Conservation (phyloP, 2,113 vertebrate genomes). For the Anarrhichthys ocellatus region DNA sequence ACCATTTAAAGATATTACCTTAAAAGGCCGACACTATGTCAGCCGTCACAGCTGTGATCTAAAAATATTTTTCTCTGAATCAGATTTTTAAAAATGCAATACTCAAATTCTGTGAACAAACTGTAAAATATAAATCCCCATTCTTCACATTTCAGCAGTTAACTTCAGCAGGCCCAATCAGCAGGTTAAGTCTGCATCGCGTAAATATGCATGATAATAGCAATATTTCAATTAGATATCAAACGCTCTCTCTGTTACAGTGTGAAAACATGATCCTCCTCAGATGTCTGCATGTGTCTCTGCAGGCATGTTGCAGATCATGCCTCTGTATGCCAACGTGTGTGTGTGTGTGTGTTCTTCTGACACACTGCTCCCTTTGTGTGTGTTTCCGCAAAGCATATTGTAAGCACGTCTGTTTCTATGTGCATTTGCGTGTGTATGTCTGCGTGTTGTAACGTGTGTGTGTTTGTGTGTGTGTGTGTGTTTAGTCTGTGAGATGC, state of each 20-base stretch:
- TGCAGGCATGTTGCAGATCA: constrained; percentile 10
- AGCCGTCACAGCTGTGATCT: no score
- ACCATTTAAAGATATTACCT: no score
- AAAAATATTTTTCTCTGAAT: no score
- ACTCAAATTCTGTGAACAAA: no score
- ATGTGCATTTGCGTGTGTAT: constrained; percentile 12
- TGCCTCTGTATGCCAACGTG: background rate
- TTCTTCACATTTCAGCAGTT: no score
- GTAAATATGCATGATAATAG: background rate
- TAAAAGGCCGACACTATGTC: no score
- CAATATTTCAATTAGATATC: background rate
- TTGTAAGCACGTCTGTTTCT: constrained; percentile 31
- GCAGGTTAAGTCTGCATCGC: no score
- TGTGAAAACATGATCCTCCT: constrained; percentile 6
- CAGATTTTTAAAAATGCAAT: no score
- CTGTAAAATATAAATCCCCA: no score
- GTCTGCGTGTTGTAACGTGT: constrained; percentile 47
- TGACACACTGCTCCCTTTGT: background rate
- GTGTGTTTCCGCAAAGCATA: constrained; percentile 40
- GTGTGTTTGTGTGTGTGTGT: constrained; percentile 22
- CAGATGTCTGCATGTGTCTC: constrained; percentile 26
- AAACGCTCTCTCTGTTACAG: background rate
- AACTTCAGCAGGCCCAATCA: no score
- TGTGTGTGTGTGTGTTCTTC: constrained; percentile 17
- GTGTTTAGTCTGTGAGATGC: constrained; percentile 72